Evolutionary conservation across 2,113 vertebrate species (phyloP).

Genomic region (Ginglymostoma cirratum): DNA sequence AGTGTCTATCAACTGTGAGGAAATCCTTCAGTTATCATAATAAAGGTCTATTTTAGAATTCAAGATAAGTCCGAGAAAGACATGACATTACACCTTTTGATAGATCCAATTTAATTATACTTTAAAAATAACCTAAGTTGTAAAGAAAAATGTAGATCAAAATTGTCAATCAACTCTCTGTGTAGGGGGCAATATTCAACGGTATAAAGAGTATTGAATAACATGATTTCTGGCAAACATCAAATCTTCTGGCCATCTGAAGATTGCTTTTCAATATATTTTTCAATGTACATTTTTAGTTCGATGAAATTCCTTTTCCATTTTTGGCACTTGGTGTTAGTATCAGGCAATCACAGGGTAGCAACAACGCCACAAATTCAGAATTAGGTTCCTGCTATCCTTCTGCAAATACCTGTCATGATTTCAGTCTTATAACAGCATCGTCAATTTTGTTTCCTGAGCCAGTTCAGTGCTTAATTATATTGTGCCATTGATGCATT

Average conservation of each 20-base stretch:
- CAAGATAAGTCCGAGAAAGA: not conserved
- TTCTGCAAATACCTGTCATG: not conserved
- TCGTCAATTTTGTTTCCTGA: not conserved
- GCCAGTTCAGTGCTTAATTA: not conserved
- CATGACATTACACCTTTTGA: not conserved
- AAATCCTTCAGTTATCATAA: not conserved
- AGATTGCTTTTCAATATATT: not conserved
- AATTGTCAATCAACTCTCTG: not conserved
- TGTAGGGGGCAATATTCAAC: not conserved
- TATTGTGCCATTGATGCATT: not conserved
- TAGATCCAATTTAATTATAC: not conserved
- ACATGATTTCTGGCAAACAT: slow-evolving; percentile 14
- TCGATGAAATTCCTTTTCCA: not conserved
- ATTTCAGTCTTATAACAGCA: not conserved
- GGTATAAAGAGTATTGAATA: not conserved
- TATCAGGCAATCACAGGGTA: not conserved
- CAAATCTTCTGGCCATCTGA: not conserved
- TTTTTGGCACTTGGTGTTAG: not conserved
- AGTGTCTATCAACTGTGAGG: not conserved
- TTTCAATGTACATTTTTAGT: not conserved
- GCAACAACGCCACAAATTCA: not conserved
- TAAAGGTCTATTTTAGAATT: not conserved
- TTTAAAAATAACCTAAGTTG: not conserved
- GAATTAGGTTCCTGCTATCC: not conserved
- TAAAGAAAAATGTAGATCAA: not conserved